A percentile compares a stretch with the other conserved stretches of the same genome.
Evolutionary conservation across 2,113 vertebrate genomes (phyloP).

Genomic region (Leucosticte australis): DNA sequence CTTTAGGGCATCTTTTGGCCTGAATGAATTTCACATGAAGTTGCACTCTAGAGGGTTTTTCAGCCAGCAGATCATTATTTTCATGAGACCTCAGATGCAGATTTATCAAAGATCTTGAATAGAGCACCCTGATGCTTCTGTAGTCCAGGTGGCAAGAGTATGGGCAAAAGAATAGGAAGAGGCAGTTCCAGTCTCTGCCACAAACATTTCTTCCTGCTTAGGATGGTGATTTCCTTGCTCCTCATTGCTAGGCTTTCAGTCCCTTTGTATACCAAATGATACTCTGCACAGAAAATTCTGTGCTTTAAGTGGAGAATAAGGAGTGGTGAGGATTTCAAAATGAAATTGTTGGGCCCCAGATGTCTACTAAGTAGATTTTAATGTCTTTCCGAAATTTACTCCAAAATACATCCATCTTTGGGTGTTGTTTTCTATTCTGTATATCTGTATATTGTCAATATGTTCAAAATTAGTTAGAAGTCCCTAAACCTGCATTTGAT

Average conservation of each 20-base stretch:
- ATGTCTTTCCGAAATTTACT: not conserved
- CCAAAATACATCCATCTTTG: not conserved
- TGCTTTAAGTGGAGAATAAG: not conserved
- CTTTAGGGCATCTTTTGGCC: not conserved
- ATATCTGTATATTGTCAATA: not conserved
- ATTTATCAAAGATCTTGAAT: not conserved
- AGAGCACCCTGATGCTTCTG: not conserved
- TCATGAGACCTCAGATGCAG: not conserved
- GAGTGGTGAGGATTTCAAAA: not conserved
- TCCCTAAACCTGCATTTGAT: not conserved
- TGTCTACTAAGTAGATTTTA: not conserved
- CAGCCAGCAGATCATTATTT: not conserved
- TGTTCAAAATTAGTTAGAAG: not conserved
- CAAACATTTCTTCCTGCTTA: not conserved
- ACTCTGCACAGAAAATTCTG: not conserved
- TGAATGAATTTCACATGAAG: not conserved
- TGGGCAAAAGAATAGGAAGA: not conserved
- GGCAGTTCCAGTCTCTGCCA: not conserved
- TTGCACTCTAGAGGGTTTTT: not conserved
- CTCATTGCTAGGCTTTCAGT: not conserved
- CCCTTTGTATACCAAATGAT: not conserved
- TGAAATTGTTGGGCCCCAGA: not conserved
- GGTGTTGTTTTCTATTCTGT: not conserved
- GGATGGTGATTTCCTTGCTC: not conserved
- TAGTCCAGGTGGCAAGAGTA: not conserved